These are phyloP conservation scores for Agrilus biguttatus DNA, from an alignment of 2,888 invertebrate genomes.

Conservation along the genomic window DNA sequence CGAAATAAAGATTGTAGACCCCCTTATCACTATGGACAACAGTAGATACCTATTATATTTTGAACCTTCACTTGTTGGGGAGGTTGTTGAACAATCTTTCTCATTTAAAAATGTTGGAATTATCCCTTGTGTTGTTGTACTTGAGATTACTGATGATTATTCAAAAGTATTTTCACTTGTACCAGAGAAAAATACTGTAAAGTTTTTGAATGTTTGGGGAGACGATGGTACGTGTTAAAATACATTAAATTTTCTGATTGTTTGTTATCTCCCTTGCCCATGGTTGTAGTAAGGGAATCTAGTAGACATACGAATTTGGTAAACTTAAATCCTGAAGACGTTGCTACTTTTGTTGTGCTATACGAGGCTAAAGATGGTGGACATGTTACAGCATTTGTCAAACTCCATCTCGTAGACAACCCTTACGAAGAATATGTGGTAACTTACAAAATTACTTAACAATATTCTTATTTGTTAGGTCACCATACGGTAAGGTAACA, in stretches of 20 bases:
- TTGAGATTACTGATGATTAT: slow-evolving; percentile 23
- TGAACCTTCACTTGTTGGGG: slow-evolving; percentile 22
- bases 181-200: slow-evolving; percentile 4
- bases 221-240: neutral
- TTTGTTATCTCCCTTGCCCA: neutral
- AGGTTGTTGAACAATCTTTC: slow-evolving; percentile 14
- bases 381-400: slow-evolving; percentile 20
- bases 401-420: slow-evolving; percentile 36
- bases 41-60: slow-evolving; percentile 21
- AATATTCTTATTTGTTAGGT: neutral
- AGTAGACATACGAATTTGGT: slow-evolving; percentile 15
- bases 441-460: too few relatives aligned
- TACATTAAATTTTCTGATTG: slow-evolving; percentile 1
- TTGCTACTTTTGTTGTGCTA: slow-evolving; percentile 19
- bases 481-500: too few relatives aligned
- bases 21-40: slow-evolving; percentile 13
- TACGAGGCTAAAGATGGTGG: slow-evolving; percentile 23
- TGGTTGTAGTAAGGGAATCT: slow-evolving; percentile 6
- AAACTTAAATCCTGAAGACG: slow-evolving; percentile 19
- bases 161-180: slow-evolving; percentile 10
- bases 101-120: slow-evolving; percentile 28
- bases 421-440: slow-evolving; percentile 38
- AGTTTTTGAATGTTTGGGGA: slow-evolving; percentile 4
- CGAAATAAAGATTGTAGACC: slow-evolving; percentile 27
- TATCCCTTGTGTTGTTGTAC: slow-evolving; percentile 27